Percentiles rank a stretch among this genome's conserved stretches.
phyloP scores from a whole-genome alignment of 92 coral and sea anemone species.

The Scolanthus callimorphus region DNA sequence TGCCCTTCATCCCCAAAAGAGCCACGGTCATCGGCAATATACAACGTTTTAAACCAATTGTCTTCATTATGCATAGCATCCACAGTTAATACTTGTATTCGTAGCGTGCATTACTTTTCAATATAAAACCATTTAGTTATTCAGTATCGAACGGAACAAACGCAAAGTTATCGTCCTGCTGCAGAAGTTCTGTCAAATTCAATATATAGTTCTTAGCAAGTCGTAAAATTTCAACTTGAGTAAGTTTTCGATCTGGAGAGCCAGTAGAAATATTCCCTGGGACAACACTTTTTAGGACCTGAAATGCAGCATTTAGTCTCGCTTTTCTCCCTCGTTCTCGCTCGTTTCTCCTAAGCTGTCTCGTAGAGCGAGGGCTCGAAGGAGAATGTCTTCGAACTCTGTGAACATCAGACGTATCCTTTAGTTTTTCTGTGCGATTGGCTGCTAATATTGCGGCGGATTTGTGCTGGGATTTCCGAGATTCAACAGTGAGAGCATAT shows the following conservation, averaged over 20 bases:
- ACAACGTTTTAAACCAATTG: too few relatives aligned
- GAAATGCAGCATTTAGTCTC: slow-evolving; percentile 92
- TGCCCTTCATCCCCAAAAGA: too few relatives aligned
- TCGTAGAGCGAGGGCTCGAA: slow-evolving; percentile 53
- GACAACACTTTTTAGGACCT: slow-evolving; percentile 89
- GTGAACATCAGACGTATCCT: slow-evolving; percentile 22
- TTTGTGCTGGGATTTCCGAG: slow-evolving; percentile 3
- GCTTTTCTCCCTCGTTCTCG: slow-evolving; percentile 96
- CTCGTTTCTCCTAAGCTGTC: slow-evolving; percentile 92
- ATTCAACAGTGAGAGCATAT: slow-evolving; percentile 11
- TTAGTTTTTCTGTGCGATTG: slow-evolving; percentile 23
- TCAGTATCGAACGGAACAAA: slow-evolving; percentile 50
- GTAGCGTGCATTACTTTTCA: too few relatives aligned
- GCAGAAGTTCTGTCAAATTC: slow-evolving; percentile 73
- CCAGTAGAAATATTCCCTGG: slow-evolving; percentile 61
- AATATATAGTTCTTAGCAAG: slow-evolving; percentile 95
- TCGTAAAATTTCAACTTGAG: slow-evolving; percentile 96
- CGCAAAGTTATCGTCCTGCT: slow-evolving; percentile 46
- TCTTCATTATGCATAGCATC: too few relatives aligned
- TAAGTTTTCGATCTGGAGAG: slow-evolving; percentile 81
- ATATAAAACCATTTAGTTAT: too few relatives aligned
- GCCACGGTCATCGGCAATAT: too few relatives aligned
- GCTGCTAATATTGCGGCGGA: slow-evolving; percentile 4
- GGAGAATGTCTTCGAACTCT: slow-evolving; percentile 33
- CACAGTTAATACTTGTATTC: too few relatives aligned